phyloP scores from a whole-genome alignment of 2,888 invertebrate species.

The Spisula solida region DNA sequence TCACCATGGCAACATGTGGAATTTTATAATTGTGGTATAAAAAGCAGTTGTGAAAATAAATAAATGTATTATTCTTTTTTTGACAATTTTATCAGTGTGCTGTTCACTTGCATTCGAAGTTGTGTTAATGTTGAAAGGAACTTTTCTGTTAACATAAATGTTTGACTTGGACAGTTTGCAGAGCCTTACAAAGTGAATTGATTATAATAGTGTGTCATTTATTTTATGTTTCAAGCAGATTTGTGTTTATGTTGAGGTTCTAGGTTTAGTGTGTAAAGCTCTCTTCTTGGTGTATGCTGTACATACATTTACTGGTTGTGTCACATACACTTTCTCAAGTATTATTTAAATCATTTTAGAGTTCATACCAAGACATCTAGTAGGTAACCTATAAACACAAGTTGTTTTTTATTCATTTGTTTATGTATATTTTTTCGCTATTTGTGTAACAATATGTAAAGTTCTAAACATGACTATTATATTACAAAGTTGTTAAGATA shows the following conservation, averaged over 20 bases:
- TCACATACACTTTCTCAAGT: constrained; percentile 12
- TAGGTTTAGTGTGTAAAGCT: neutral
- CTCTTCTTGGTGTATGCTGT: neutral
- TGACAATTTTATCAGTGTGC: constrained; percentile 2
- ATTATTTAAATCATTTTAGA: constrained; percentile 15
- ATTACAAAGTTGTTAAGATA: neutral
- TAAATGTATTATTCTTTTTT: constrained; percentile 19
- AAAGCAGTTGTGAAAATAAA: constrained; percentile 23
- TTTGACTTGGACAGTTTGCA: constrained; percentile 3
- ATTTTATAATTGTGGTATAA: constrained; percentile 11
- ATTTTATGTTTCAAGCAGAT: constrained; percentile 1
- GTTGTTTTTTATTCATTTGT: constrained; percentile 17
- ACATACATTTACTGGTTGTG: constrained; percentile 26
- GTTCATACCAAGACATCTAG: constrained; percentile 3
- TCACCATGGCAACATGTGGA: constrained; percentile 17
- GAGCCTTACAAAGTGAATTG: constrained; percentile 13
- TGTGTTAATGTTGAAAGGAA: constrained; percentile 5
- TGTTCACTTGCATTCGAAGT: constrained; percentile 5
- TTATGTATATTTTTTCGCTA: neutral
- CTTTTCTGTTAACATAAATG: constrained; percentile 11
- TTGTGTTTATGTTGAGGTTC: constrained; percentile 7
- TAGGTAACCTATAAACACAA: neutral
- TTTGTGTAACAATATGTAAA: neutral
- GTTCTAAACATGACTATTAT: neutral
- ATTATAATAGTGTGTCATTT: constrained; percentile 18